Evolutionary conservation across 2,113 vertebrate genomes (phyloP).

Genomic region (Psilopsiagon aurifrons): DNA sequence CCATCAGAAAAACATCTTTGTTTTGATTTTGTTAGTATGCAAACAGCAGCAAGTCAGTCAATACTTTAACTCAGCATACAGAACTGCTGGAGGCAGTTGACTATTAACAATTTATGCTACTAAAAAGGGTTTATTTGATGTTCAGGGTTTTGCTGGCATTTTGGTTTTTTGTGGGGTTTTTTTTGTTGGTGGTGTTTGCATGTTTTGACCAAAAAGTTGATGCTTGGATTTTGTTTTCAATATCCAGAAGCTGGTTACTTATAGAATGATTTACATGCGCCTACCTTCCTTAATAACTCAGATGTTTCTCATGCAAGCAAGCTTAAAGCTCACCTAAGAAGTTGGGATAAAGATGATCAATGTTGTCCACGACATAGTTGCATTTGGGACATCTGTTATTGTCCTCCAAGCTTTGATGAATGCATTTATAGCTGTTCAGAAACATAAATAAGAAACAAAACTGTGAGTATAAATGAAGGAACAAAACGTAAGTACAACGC

Average conservation of each 20-base stretch:
- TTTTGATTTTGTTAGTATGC: background rate
- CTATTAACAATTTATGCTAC: background rate
- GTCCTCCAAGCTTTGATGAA: slow-evolving; percentile 96
- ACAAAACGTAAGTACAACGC: background rate
- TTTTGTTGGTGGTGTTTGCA: background rate
- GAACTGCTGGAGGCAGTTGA: background rate
- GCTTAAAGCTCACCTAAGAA: slow-evolving; percentile 89
- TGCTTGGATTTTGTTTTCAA: background rate
- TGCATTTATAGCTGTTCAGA: slow-evolving; percentile 91
- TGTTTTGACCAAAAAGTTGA: background rate
- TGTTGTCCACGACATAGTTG: slow-evolving; percentile 97
- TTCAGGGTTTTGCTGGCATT: background rate
- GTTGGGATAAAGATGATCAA: slow-evolving; percentile 98
- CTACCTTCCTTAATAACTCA: background rate
- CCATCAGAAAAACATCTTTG: background rate
- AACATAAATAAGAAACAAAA: background rate
- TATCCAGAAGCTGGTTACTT: background rate
- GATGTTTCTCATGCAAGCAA: background rate
- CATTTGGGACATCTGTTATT: slow-evolving; percentile 99
- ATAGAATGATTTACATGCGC: background rate
- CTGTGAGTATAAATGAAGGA: background rate
- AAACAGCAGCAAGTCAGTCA: background rate
- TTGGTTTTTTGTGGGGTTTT: background rate
- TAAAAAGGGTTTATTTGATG: background rate
- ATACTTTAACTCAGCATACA: background rate